Conservation (phyloP, 2,888 invertebrate genomes). For the Eupithecia pulchellata region DNA sequence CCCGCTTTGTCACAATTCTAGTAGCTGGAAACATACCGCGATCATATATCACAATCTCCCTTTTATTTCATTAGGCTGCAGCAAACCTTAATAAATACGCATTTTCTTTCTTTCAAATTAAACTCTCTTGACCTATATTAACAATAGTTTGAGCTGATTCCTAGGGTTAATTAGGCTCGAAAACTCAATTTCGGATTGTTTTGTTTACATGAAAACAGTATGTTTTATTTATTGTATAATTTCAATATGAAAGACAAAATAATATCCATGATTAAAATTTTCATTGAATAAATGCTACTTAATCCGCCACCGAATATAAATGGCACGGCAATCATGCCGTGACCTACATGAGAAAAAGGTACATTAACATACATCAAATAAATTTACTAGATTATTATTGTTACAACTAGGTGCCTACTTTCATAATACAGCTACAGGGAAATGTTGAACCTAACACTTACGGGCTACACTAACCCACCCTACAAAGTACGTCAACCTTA, state of each 20-base stretch:
- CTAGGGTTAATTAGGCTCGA: background rate
- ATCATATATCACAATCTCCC: background rate
- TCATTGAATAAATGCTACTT: background rate
- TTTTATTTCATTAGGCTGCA: background rate
- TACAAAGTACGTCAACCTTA: background rate
- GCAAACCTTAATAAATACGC: background rate
- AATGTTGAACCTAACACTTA: constrained; percentile 72
- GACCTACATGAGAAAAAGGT: too few relatives aligned
- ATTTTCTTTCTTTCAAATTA: background rate
- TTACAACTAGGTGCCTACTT: constrained; percentile 31
- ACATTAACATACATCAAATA: constrained; percentile 35
- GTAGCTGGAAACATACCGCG: constrained; percentile 46
- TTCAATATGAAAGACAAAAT: constrained; percentile 70
- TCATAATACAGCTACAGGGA: constrained; percentile 47
- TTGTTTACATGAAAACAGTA: background rate
- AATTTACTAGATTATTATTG: constrained; percentile 46
- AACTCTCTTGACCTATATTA: background rate
- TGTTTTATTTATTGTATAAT: background rate
- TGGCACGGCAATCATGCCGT: too few relatives aligned
- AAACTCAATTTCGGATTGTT: background rate
- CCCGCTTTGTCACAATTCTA: constrained; percentile 55
- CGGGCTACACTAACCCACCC: background rate
- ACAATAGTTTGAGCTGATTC: background rate
- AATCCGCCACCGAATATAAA: background rate
- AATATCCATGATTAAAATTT: constrained; percentile 53